Conservation (phyloP, 2,797 vertebrate species). For the Enteromius mattozi region DNA sequence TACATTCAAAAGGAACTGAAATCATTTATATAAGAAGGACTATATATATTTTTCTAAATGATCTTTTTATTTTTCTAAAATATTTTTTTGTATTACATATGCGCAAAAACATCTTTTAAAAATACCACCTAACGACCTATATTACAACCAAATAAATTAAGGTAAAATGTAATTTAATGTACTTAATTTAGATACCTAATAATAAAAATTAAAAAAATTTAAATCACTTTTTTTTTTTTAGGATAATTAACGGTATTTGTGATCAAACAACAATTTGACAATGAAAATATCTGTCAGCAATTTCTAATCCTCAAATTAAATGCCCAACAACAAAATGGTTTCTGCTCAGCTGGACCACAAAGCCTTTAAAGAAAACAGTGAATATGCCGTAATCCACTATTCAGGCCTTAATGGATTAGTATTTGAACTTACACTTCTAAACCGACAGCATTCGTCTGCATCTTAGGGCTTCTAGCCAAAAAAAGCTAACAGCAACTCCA, state of each 20-base stretch:
- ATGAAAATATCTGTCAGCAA: neutral
- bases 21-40: too few species aligned
- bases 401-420: neutral
- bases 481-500: slow-evolving; percentile 10
- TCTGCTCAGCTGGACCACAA: neutral
- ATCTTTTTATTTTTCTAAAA: too few species aligned
- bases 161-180: too few species aligned
- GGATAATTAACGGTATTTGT: neutral
- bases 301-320: neutral
- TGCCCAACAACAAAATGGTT: neutral
- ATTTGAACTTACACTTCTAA: neutral
- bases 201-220: too few species aligned
- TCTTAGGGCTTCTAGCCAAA: neutral
- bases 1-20: too few species aligned
- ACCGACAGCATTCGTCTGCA: neutral
- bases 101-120: too few species aligned
- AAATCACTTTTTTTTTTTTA: too few species aligned
- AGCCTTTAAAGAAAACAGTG: neutral
- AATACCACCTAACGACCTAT: too few species aligned
- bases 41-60: too few species aligned
- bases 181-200: too few species aligned
- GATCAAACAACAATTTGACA: neutral
- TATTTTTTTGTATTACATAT: too few species aligned
- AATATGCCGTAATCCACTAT: slow-evolving; percentile 7
- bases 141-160: too few species aligned